phyloP scores from a whole-genome alignment of 2,113 vertebrate genomes.

The Cynopterus brachyotis region DNA sequence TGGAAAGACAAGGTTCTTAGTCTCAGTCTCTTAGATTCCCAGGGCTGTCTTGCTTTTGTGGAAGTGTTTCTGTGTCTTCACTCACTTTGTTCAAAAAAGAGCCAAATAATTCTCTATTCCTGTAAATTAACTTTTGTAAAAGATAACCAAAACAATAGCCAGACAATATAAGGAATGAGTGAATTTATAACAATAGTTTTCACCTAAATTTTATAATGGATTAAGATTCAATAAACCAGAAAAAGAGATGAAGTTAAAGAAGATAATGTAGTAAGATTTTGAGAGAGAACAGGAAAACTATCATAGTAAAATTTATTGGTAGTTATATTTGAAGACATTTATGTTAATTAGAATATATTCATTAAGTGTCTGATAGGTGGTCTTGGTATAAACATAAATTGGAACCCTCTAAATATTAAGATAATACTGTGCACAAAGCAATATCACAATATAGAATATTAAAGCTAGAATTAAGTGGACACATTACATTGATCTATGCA shows the following conservation, averaged over 20 bases:
- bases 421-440: not conserved
- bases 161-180: not conserved
- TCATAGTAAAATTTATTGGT: not conserved
- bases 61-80: not conserved
- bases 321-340: not conserved
- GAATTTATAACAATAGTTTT: not conserved
- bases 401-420: not conserved
- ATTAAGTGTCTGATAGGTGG: not conserved
- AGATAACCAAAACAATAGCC: not conserved
- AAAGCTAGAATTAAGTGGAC: not conserved
- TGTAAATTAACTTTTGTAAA: not conserved
- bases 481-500: not conserved
- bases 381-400: not conserved
- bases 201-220: not conserved
- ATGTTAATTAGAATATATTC: not conserved
- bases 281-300: not conserved
- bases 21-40: not conserved
- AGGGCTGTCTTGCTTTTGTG: not conserved
- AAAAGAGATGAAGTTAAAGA: not conserved
- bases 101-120: not conserved
- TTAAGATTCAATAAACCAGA: not conserved
- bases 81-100: constrained; percentile 4
- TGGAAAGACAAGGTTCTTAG: not conserved
- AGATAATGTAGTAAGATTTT: not conserved
- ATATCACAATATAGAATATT: not conserved